Base-by-base conservation (phyloP, 2,113 vertebrate species). In the Chloroceryle aenea region DNA sequence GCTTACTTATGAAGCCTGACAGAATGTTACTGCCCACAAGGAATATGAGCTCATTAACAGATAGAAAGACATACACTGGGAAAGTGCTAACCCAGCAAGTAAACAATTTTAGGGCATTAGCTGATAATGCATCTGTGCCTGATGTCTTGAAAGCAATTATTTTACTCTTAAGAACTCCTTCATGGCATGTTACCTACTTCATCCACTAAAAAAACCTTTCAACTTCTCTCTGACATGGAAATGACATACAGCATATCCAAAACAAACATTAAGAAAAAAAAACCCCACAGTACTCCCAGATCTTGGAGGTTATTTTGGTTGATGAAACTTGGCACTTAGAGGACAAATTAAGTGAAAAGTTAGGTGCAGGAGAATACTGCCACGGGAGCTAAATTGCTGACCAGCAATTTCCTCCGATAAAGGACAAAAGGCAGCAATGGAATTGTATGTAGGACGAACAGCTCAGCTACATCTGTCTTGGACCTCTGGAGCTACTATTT, bases 31-130 rank as follows among this genome's bases (percentile, higher is more conserved):
- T 92, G 89, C 72, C 76, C 76, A 25, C 4, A 17, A 92, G 66
- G 80, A 94, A 82, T 34, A 89, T 2, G 19, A 89, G 87, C 69
- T 95, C 77, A 85, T 93, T 91, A 94, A 85, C 38, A 93, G 69
- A 72, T 7, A 64, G 56, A 52, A 89, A 95, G 48, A 53, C 36
- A 45, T 36, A 52, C 7, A 72, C 5, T 6, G 69, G 23, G 48
- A 81, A 93, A 91, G 69, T 45, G 81, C 87, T 87, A 94, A 85
- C 87, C 66, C 74, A 82, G 34, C 3, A 0, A 89, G 53, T 92
- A 95, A 95, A 92, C 73, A 43, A 72, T 96, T 90, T 89, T 85
- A 85, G 50, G n/a, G 59, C 50, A 93, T 94, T 85, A 94, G 81
- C 83, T 89, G 84, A 78, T 87, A 92, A 89, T 55, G 83, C 74